Conservation (phyloP, 1,140 invertebrate genomes). For the Paraescarpia echinospica region DNA sequence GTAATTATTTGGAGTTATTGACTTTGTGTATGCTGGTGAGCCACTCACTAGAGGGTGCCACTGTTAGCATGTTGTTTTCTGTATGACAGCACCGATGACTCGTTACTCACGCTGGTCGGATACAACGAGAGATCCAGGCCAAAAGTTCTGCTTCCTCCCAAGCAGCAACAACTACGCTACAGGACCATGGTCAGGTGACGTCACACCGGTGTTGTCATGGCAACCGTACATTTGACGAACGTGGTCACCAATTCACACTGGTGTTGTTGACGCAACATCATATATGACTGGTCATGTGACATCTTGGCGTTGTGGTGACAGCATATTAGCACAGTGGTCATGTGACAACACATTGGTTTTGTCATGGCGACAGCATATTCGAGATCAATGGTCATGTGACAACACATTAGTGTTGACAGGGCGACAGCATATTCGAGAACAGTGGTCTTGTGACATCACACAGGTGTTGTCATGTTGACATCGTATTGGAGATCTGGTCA, state of each 20-base stretch:
- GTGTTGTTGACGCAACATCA: neutral
- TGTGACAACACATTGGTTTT: no score
- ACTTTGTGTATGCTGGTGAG: no score
- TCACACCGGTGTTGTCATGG: neutral
- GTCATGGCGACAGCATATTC: no score
- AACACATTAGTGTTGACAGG: neutral
- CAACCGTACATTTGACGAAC: neutral
- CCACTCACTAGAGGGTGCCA: no score
- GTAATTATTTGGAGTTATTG: no score
- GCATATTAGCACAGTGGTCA: no score
- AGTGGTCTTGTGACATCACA: neutral
- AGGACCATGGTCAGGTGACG: neutral
- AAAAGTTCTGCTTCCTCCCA: neutral
- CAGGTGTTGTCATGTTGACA: neutral
- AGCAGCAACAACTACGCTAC: neutral
- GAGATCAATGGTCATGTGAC: no score
- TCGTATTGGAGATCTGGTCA: no score
- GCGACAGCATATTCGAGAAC: neutral
- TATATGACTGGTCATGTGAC: no score
- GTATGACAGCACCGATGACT: neutral
- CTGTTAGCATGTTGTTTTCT: neutral
- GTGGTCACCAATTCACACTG: neutral
- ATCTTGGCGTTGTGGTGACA: neutral
- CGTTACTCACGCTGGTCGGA: neutral
- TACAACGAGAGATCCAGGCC: neutral